Conservation (phyloP, 2,113 vertebrate species). For the Xiphophorus couchianus region DNA sequence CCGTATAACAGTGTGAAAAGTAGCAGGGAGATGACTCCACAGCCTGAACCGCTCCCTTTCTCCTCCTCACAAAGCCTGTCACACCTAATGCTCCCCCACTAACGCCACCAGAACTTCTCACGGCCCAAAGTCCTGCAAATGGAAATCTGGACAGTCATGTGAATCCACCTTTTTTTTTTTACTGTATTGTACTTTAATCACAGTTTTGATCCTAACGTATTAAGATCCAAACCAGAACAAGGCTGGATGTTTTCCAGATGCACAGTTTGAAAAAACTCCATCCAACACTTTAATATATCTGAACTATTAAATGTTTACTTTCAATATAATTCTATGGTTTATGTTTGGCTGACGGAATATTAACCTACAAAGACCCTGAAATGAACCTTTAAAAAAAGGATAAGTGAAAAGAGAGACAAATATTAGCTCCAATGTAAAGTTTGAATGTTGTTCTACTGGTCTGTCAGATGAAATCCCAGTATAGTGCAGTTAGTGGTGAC, state of each 20-base stretch:
- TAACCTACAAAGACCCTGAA: background rate
- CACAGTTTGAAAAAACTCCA: background rate
- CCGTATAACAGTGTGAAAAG: background rate
- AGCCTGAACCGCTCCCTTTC: background rate
- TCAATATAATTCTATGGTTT: background rate
- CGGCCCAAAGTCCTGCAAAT: no score
- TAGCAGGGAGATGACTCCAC: background rate
- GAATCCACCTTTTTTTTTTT: background rate
- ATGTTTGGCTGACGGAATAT: background rate
- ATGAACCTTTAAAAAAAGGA: background rate
- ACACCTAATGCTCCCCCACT: background rate
- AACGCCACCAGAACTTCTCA: background rate
- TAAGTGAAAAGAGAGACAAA: background rate
- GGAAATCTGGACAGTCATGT: background rate
- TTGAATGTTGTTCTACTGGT: background rate
- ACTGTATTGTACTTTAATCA: no score
- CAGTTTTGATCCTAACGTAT: no score
- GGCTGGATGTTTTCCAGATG: background rate
- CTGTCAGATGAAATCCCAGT: no score
- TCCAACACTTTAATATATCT: background rate
- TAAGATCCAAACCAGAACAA: no score
- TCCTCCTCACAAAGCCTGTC: background rate
- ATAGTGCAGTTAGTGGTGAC: no score
- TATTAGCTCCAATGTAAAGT: background rate
- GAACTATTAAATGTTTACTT: background rate